A percentile compares a stretch with the other conserved stretches of the same genome.
These are phyloP conservation scores for Xerus rutilus DNA, from an alignment of 2,797 vertebrate species.

Conservation along the genomic window DNA sequence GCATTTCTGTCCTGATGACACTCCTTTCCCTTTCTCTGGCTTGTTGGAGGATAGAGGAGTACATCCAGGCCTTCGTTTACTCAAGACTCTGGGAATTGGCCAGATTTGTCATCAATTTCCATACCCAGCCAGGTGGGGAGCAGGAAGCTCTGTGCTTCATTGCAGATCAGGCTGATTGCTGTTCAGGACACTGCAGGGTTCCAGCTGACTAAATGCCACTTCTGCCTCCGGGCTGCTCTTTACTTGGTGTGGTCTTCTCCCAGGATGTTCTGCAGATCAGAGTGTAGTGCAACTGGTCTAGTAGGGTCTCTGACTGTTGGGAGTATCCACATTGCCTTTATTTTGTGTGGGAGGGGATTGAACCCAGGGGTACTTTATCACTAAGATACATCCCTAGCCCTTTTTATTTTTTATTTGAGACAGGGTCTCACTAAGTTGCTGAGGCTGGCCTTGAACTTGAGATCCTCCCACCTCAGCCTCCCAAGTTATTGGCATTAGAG, in stretches of 20 bases:
- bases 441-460: not conserved
- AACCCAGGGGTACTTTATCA: no score
- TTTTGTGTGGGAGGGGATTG: not conserved
- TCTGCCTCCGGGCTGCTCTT: conserved; percentile 32
- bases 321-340: not conserved
- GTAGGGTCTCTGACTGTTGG: not conserved
- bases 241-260: not conserved
- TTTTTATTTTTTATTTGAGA: not conserved
- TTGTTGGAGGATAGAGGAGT: not conserved
- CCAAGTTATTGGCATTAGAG: not conserved
- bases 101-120: conserved; percentile 31
- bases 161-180: conserved; percentile 53
- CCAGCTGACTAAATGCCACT: conserved; percentile 50
- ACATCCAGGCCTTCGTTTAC: not conserved
- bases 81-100: conserved; percentile 7
- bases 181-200: not conserved
- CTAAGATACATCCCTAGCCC: no score
- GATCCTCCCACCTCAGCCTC: not conserved
- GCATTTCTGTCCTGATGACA: not conserved
- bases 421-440: not conserved
- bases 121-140: conserved; percentile 44
- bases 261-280: not conserved
- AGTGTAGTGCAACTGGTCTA: not conserved
- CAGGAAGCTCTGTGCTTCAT: conserved; percentile 27
- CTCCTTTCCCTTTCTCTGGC: conserved; percentile 11